Conservation (phyloP, 2,113 vertebrate species). For the Lathamus discolor region DNA sequence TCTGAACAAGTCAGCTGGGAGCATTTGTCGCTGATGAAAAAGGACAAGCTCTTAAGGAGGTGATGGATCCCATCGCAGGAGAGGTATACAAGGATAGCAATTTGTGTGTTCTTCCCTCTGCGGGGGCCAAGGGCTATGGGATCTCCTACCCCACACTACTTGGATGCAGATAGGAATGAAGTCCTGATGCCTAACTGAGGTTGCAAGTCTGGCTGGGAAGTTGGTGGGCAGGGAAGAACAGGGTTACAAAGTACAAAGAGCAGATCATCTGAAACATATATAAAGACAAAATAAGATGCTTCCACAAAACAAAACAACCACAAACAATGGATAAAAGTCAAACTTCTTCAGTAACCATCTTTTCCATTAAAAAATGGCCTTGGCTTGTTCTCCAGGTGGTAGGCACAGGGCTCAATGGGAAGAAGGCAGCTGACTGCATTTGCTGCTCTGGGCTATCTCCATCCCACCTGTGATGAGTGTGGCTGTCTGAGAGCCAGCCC, state of each 20-base stretch:
- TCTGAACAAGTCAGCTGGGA: background rate
- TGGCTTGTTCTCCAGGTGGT: accelerated
- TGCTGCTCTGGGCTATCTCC: no score
- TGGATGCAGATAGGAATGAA: background rate
- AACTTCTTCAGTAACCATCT: background rate
- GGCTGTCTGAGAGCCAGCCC: background rate
- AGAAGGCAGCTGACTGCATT: background rate
- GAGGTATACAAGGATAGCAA: background rate
- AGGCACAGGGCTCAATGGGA: background rate
- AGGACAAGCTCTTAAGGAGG: background rate
- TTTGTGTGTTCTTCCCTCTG: accelerated
- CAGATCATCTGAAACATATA: background rate
- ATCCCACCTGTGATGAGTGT: accelerated
- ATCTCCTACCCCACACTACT: background rate
- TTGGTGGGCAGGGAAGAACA: background rate
- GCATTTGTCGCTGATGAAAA: background rate
- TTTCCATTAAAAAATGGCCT: background rate
- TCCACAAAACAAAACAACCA: background rate
- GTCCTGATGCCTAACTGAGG: background rate
- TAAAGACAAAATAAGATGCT: background rate
- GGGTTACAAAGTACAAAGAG: background rate
- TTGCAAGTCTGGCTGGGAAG: background rate
- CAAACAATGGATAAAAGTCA: accelerated
- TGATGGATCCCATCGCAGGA: background rate
- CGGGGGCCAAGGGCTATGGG: background rate